Evolutionary conservation across 2,888 invertebrate genomes (phyloP), one percentile per base, ranked within the genome.

Genomic region (Lithophane ornitopus): DNA sequence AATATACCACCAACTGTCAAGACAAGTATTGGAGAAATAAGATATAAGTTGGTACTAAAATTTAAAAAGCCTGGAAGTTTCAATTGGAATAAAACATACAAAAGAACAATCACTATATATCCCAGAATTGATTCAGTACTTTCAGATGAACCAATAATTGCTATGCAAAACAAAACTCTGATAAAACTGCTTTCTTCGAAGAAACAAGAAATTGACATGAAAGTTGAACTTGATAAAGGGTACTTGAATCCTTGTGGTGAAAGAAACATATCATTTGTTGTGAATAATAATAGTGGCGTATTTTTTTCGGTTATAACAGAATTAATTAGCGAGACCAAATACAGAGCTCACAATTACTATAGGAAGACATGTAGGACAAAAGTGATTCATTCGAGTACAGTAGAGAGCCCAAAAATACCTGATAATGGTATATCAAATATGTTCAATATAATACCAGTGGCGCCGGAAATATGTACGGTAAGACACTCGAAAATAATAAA

Each of bases 401-500:
- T 83, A 7, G 39, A 59, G 26, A 83, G 67, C 2, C 84, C 80
- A 46, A 52, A 58, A 58, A 61, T 80, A 39, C 80, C 80, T 0
- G 62, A 83, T 2, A 67, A 59, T 12, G 83, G 80, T 72, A 68
- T 34, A 26, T 39, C 84, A 19, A 80, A 71, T 12, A 71, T 80
- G 80, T 83, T n/a, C 19, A 68, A 63, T 68, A n/a, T 68, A 63
- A 84, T 80, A 39, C 72, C 67, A 22, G 58, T 83, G 11, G 34
- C 62, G 0, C 19, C 84, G 0, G 72, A 79, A 9, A 63, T 75
- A 41, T 77, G 62, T 26, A 86, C 85, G 2, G 63, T 86, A n/a
- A 77, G 84, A 56, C 46, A 86, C 19, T 86, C 86, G 0, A 54
- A 56, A 2, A 19, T 83, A 14, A 67, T 85, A n/a, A 12, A 54